Evolutionary conservation across 2,113 vertebrate genomes (phyloP).

Genomic region (Tenebrosternarchus preto): DNA sequence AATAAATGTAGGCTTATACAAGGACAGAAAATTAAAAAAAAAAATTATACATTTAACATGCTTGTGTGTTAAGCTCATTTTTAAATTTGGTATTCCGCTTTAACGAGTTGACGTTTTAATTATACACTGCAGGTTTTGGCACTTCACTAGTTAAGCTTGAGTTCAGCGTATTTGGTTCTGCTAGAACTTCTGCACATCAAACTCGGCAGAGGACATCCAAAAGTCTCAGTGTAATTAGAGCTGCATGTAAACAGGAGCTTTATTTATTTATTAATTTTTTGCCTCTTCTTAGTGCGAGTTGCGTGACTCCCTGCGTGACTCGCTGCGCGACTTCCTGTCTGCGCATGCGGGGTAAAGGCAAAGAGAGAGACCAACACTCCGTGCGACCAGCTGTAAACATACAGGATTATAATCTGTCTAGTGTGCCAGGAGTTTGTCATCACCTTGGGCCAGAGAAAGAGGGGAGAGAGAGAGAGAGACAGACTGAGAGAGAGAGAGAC

Average conservation of each 20-base stretch:
- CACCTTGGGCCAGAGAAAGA: constrained; percentile 14
- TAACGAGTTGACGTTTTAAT: background rate
- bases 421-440: constrained; percentile 30
- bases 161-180: background rate
- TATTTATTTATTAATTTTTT: no score
- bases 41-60: background rate
- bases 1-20: no score
- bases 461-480: background rate
- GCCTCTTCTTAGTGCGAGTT: no score
- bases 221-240: background rate
- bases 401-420: background rate
- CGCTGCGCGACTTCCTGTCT: background rate
- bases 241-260: background rate
- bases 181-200: background rate
- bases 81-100: background rate
- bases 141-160: background rate
- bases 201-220: background rate
- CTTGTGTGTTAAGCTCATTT: background rate
- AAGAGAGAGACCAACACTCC: background rate
- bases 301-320: background rate
- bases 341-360: no score
- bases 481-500: background rate
- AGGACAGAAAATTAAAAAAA: no score
- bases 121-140: background rate
- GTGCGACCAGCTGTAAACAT: background rate